phyloP scores from a whole-genome alignment of 2,113 vertebrate species.

The Neodon shergylaensis region DNA sequence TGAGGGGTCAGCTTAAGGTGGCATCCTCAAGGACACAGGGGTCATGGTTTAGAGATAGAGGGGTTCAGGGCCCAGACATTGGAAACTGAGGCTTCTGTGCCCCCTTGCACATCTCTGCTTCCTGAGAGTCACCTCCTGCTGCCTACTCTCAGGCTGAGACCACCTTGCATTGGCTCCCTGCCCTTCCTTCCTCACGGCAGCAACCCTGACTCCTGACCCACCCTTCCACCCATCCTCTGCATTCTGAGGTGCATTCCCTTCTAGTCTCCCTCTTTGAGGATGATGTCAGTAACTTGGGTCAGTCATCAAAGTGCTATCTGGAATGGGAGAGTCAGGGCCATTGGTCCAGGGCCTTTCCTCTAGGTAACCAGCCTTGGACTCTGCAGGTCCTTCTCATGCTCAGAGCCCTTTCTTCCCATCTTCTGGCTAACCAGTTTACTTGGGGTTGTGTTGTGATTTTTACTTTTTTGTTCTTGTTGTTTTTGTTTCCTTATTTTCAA shows the following conservation, averaged over 20 bases:
- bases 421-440: neutral
- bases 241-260: neutral
- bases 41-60: neutral
- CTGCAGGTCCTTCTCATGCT: neutral
- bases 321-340: neutral
- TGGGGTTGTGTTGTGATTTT: neutral
- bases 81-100: neutral
- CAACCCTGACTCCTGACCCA: neutral
- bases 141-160: neutral
- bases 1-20: neutral
- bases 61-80: neutral
- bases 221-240: no score
- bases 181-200: neutral
- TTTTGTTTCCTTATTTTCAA: neutral
- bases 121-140: neutral
- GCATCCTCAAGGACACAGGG: neutral
- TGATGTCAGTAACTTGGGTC: neutral
- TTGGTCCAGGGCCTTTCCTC: neutral
- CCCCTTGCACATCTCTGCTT: neutral
- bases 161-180: neutral
- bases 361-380: neutral
- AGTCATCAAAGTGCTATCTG: neutral
- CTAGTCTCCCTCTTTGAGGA: neutral
- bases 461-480: neutral
- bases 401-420: neutral